Evolutionary conservation across 2,888 invertebrate species (phyloP).

Genomic region (Plusia festucae): DNA sequence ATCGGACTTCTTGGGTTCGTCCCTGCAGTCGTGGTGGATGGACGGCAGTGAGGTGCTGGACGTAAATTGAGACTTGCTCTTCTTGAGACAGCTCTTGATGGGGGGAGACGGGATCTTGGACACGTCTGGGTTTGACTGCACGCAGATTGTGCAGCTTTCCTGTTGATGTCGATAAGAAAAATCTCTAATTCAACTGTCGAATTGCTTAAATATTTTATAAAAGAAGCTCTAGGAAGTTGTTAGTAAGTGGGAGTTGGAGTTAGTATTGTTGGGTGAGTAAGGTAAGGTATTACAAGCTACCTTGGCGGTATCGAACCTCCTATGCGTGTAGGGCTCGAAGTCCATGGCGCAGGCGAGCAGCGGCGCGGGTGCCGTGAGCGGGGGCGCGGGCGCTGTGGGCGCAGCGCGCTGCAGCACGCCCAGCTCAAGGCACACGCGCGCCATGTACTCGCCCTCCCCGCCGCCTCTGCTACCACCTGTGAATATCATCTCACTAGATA

Average conservation of each 20-base stretch:
- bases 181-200: neutral
- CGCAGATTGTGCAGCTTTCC: constrained; percentile 81
- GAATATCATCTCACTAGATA: neutral
- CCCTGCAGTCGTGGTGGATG: constrained; percentile 62
- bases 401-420: constrained; percentile 71
- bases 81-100: constrained; percentile 85
- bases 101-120: constrained; percentile 80
- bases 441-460: constrained; percentile 65
- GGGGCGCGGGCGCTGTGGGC: constrained; percentile 61
- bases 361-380: constrained; percentile 14
- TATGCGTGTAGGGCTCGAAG: constrained; percentile 77
- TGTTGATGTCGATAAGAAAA: constrained; percentile 8
- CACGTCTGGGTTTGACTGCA: constrained; percentile 81
- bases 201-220: neutral
- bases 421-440: constrained; percentile 89
- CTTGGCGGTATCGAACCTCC: constrained; percentile 74
- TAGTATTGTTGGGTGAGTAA: constrained; percentile 5
- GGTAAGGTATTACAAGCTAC: constrained; percentile 27
- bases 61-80: constrained; percentile 70
- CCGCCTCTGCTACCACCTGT: constrained; percentile 6
- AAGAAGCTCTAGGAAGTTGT: neutral
- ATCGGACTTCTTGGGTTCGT: constrained; percentile 74
- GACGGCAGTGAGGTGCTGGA: constrained; percentile 80
- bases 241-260: neutral
- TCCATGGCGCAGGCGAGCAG: constrained; percentile 77